Evolutionary conservation across 2,797 vertebrate genomes (phyloP).

Genomic region (Macropus fuliginosus): DNA sequence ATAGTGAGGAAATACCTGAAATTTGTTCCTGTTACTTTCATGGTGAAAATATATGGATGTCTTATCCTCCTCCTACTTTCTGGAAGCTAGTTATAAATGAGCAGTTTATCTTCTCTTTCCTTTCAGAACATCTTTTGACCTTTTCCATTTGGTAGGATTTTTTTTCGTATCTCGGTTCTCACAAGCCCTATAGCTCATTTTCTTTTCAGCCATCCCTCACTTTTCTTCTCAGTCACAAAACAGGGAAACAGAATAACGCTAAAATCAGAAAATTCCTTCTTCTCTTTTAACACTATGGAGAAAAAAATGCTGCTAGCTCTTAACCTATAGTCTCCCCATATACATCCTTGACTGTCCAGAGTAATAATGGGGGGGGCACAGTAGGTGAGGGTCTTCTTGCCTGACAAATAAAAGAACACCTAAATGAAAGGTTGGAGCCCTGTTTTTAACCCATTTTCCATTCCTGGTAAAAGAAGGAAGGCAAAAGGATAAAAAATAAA

Average conservation of each 20-base stretch:
- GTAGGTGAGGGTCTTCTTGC: background rate
- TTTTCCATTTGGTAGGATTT: background rate
- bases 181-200: background rate
- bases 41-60: background rate
- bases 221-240: conserved; percentile 28
- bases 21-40: background rate
- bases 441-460: background rate
- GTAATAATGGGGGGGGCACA: background rate
- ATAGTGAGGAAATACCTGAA: background rate
- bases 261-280: background rate
- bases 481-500: background rate
- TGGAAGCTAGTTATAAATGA: background rate
- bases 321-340: background rate
- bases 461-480: background rate
- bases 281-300: background rate
- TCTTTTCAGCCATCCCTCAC: background rate
- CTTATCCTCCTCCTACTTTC: background rate
- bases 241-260: background rate
- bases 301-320: background rate
- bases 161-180: background rate
- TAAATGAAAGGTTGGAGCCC: background rate
- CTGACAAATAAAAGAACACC: background rate
- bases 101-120: background rate
- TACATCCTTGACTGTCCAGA: background rate
- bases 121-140: background rate